Percentiles rank a stretch among this genome's conserved stretches.
Conservation (phyloP, 2,113 vertebrate species). For the Tinamus guttatus region DNA sequence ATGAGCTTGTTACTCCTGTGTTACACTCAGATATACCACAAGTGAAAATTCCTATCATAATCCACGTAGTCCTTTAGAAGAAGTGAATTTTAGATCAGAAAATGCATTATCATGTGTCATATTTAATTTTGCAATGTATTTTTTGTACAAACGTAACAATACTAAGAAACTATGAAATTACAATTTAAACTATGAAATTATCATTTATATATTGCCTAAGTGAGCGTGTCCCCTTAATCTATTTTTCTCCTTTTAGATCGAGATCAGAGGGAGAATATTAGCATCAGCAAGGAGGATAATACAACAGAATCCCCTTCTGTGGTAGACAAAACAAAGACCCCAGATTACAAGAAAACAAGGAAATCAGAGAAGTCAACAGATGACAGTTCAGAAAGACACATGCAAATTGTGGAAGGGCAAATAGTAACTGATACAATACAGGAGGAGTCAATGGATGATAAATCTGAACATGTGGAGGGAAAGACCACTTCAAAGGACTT, state of each 20-base stretch:
- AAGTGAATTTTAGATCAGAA: not conserved
- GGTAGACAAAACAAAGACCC: constrained; percentile 11
- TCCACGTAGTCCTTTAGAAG: not conserved
- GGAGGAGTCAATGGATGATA: not conserved
- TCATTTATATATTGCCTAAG: not conserved
- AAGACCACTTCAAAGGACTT: not conserved
- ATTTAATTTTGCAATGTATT: not conserved
- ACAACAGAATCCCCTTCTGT: constrained; percentile 37
- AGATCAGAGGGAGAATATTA: constrained; percentile 25
- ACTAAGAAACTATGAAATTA: not conserved
- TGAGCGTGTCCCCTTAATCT: not conserved
- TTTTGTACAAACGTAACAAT: not conserved
- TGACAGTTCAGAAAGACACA: not conserved
- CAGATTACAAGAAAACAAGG: constrained; percentile 35
- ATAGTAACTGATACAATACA: not conserved
- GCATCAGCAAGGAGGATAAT: not conserved
- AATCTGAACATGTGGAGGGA: not conserved
- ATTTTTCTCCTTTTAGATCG: not conserved
- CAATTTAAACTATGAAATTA: not conserved
- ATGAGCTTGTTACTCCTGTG: no score
- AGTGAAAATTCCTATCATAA: not conserved
- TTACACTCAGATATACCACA: no score
- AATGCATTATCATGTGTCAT: not conserved
- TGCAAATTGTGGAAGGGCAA: not conserved
- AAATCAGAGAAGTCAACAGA: not conserved